Conservation (phyloP, 2,888 invertebrate genomes). For the Drosophila parthenogenetica region DNA sequence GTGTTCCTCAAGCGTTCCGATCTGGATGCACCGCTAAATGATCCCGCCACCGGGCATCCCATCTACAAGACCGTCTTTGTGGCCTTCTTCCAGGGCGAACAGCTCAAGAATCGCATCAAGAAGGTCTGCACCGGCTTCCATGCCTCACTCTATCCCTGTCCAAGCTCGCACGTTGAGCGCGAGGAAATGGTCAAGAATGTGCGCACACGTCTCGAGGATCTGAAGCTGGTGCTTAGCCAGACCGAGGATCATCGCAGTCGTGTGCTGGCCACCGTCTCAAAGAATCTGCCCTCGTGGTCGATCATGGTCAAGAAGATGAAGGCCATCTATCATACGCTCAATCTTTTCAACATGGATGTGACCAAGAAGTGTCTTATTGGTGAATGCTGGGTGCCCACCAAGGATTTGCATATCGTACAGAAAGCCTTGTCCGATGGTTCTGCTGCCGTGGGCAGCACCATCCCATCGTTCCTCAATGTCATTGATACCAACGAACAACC, state of each 20-base stretch:
- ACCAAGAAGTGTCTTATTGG: slow-evolving; percentile 96
- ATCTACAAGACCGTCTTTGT: slow-evolving; percentile 94
- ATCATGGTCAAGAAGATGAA: slow-evolving; percentile 95
- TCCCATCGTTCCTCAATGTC: slow-evolving; percentile 96
- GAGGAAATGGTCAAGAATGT: slow-evolving; percentile 94
- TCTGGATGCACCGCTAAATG: slow-evolving; percentile 91
- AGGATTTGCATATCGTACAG: slow-evolving; percentile 91
- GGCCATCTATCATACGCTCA: slow-evolving; percentile 97
- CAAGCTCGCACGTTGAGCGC: slow-evolving; percentile 91
- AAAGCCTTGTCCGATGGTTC: slow-evolving; percentile 94
- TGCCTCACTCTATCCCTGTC: slow-evolving; percentile 94
- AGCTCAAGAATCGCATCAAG: slow-evolving; percentile 92
- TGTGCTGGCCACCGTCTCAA: slow-evolving; percentile 93
- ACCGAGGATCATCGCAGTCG: slow-evolving; percentile 94
- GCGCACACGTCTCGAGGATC: slow-evolving; percentile 93
- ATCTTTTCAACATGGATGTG: slow-evolving; percentile 96
- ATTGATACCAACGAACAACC: slow-evolving; percentile 93
- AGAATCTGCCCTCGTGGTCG: slow-evolving; percentile 93
- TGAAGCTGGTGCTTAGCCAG: slow-evolving; percentile 91
- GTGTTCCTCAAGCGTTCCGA: slow-evolving; percentile 94
- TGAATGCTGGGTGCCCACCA: slow-evolving; percentile 94
- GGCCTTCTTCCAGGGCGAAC: slow-evolving; percentile 94
- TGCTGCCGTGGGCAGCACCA: slow-evolving; percentile 94
- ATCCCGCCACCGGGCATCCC: slow-evolving; percentile 89
- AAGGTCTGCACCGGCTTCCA: slow-evolving; percentile 96